Base-by-base conservation (phyloP, 2,797 vertebrate species). In the Clarias fuscus region DNA sequence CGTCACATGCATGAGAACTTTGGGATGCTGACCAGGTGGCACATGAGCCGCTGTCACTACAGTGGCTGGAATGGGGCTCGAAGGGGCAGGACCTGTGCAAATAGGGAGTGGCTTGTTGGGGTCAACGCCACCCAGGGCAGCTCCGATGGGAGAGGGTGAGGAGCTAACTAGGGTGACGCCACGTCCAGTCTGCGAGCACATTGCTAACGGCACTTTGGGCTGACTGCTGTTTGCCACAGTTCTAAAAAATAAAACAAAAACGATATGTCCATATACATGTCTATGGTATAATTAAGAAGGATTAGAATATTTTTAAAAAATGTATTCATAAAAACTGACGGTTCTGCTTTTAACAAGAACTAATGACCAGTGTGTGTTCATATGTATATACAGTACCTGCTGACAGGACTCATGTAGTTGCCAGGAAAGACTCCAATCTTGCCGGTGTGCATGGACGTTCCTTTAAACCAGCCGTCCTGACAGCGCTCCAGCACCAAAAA, bases 391-490 rank as follows among this genome's bases (percentile, higher is more conserved):
- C 24, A 14, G 85, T 88, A 99, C 98, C 98, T 98, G 92, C 97
- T 98, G 93, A 99, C 96, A 53, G 98, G 98, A 91, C 97, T 98
- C 95, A 99, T 98, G 24, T 99, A 99, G 95, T 99, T 99, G 85
- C 98, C 98, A 37, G 98, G 98, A 91, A 99, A 99, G 81, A 99
- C 98, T 62, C 98, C 98, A 0, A 98, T 99, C 93, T 98, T 99
- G 92, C 97, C 98, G 0, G 98, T 99, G 90, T 99, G 98, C 98
- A 99, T 98, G 64, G 98, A 99, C 3, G 97, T 99, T 90, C 98
- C 98, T 93, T 99, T 99, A 95, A 98, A 99, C 98, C 98, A 99
- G 92, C 98, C 98, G 24, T 99, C 98, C 89, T 99, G 98, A 93
- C 98, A 99, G 90, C 98, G 98, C 75, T 99, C 98, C 92, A 99